Evolutionary conservation across 1,140 invertebrate genomes (phyloP), one percentile per base, ranked within the genome.

Genomic region (Chrysomallon squamiferum): DNA sequence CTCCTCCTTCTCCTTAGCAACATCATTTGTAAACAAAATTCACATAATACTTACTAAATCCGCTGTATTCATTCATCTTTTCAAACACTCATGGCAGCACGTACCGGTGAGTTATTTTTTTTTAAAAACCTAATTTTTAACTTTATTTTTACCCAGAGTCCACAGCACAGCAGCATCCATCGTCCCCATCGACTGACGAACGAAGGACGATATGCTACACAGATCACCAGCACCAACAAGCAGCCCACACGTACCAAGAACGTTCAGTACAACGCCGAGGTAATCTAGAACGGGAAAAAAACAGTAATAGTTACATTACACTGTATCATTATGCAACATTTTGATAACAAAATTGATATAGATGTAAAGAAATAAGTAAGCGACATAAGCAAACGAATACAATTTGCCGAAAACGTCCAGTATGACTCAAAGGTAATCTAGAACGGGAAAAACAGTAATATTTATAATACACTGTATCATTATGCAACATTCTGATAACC

Each of bases 161-260:
- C 70, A 7, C 70, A 68, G 35, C 65, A 72, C 65, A 65, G 66
- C 47, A 68, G 41, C 29, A 32, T 72, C 35, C 70, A 72, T 33
- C 58, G 66, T 22, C 62, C 70, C 9, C 62, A 72, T 33, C 62
- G 66, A 25, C 41, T 65, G 43, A 65, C 29, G 49, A 50, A 22
- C 33, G 62, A 62, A 58, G 54, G 59, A 35, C 59, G 65, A 50
- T 59, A 72, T 66, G 65, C 58, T 9, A 61, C 25, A 33, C 65
- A 63, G 57, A 60, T 47, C 41, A 57, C 30, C 41, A 61, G 27
- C 59, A 38, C 15, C 15, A 59, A 32, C 32, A 45, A 57, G 38
- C 18, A 30, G 25, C 54, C 52, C n/a, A 50, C 49, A 22, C 65
- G 59, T 32, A 47, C 50, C 35, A 66, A 66, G 35, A 59, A 65